Base-by-base conservation (phyloP, 2,113 vertebrate genomes). In the Ramphastos sulfuratus region DNA sequence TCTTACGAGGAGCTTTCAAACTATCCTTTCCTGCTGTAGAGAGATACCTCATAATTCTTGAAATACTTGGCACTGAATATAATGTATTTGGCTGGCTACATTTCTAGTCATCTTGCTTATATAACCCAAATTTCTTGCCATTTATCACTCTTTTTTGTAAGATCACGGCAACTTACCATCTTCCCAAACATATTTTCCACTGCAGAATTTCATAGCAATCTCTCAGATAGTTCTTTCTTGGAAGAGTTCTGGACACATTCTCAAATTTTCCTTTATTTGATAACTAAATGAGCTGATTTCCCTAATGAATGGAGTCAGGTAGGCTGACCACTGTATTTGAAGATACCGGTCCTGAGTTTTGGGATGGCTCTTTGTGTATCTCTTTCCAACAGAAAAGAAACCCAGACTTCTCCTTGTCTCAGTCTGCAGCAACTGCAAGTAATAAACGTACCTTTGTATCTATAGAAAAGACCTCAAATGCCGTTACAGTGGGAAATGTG, bases 41-140 rank as follows among this genome's bases (percentile, higher is more conserved):
- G 42, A 66, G 44, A 39, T 33, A 46, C 37, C 64, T 79, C 50
- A 83, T 73, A 9, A 69, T 70, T 90, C 35, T 39, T 87, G 69
- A 82, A 95, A 88, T 73, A 73, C 23, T 39, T 90, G 80, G 64
- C 69, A 86, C 54, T 85, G 48, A 83, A 76, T 92, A 70, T 25
- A 77, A 56, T 31, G 31, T 35, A 13, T 82, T 87, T 89, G 87
- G n/a, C 56, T 1, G 6, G 61, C 74, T 52, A 48, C 89, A 78
- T 85, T 89, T 31, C 46, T 61, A 50, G 42, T 66, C 42, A 35
- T 74, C 27, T 80, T 70, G 70, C 8, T 66, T 95, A 74, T 11
- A 74, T n/a, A 89, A 83, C 56, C 12, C 10, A 55, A 46, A 35
- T 61, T 11, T 80, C 23, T 86, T 91, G 37, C 61, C 46, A 55